phyloP scores from a whole-genome alignment of 2,888 invertebrate genomes.

The Oasisia sp. region DNA sequence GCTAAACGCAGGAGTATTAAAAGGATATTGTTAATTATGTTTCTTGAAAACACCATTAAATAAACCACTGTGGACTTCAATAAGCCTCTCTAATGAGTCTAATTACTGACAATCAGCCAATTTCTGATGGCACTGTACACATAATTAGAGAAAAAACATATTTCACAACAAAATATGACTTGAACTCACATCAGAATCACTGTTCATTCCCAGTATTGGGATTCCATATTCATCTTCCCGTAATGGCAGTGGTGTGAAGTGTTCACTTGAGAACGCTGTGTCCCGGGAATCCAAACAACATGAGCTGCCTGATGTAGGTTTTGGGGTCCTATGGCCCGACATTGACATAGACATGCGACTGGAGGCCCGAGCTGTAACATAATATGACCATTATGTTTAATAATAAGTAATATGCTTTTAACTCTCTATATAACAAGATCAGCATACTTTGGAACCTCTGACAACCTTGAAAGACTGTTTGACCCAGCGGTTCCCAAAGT shows the following conservation, averaged over 20 bases:
- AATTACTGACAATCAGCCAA: background rate
- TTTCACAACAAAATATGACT: background rate
- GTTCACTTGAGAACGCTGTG: conserved; percentile 20
- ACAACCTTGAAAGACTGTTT: background rate
- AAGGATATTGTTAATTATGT: no score
- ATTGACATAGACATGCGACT: background rate
- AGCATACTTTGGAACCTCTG: background rate
- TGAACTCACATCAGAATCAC: conserved; percentile 53
- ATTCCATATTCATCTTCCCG: conserved; percentile 58
- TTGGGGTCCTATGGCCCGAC: background rate
- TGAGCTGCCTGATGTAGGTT: background rate
- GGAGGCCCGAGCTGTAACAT: background rate
- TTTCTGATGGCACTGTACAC: background rate
- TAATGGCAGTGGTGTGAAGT: conserved; percentile 28
- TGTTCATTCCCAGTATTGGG: conserved; percentile 55
- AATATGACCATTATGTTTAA: background rate
- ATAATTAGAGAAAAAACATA: background rate
- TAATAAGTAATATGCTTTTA: background rate
- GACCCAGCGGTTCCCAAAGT: no score
- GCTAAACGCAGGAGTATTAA: no score
- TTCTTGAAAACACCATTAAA: background rate
- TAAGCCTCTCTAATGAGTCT: background rate
- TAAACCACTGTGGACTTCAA: background rate
- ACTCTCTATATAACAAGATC: background rate
- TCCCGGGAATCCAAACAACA: conserved; percentile 14